Evolutionary conservation across 2,113 vertebrate genomes (phyloP), one percentile per base, ranked within the genome.

Genomic region (Zosterops pallidus): DNA sequence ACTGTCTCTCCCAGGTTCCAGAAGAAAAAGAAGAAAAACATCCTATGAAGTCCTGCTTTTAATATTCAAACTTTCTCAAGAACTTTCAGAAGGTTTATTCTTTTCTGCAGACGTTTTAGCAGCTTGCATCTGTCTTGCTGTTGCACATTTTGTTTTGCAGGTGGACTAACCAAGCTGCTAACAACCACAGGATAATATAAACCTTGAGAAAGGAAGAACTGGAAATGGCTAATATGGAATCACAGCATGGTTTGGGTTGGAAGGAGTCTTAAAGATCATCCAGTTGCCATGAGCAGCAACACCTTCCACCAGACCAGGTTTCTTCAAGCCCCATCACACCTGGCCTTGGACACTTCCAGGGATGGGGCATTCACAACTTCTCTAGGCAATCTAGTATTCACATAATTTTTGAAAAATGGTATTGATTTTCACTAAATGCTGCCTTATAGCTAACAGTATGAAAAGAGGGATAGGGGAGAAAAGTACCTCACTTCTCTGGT

Each of bases 1-100:
- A 12, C 1, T 16, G 10, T 0, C 3, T 84, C 9, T 57, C 5
- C 5, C 5, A 14, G 3, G 2, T 55, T 57, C 59, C 23, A 12
- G 20, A 46, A 72, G 11, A 56, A 41, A 89, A 75, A 35, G 9
- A 68, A 67, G 2, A 17, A 35, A 33, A 50, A 19, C 25, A 3
- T 2, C 0, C 21, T n/a, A 12, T 3, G 2, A 11, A 39, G 6
- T 63, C 11, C 19, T 56, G 24, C 3, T 84, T 4, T 33, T 72
- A 35, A 78, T 56, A 71, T 28, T 47, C 28, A 31, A 28, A 55
- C 6, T 41, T 86, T 21, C 12, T 67, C 9, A 23, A 60, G 37
- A 56, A 44, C 4, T 83, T 77, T 41, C 22, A n/a, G 44, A 67
- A 44, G 9, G 60, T 35, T 75, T 91, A 14, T 9, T 81, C 3